These are phyloP conservation scores for Dendronephthya gigantea DNA, from an alignment of 64 coral and sea anemone species.

Conservation along the genomic window DNA sequence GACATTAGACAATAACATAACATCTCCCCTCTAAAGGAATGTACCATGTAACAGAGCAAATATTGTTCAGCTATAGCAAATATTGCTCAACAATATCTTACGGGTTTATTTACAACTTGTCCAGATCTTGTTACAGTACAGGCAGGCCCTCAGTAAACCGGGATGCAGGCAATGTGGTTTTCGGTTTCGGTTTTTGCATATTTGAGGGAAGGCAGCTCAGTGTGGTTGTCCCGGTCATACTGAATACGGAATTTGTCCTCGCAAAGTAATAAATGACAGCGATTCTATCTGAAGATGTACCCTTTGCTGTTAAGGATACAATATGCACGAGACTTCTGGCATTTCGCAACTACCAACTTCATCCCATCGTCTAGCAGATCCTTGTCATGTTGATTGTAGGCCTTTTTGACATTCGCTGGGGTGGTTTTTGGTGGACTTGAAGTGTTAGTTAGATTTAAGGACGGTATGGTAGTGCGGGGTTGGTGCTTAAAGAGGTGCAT, in stretches of 20 bases:
- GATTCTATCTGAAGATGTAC: not conserved
- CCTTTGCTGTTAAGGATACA: no score
- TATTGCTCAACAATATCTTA: not conserved
- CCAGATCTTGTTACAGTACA: not conserved
- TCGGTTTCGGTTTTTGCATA: not conserved
- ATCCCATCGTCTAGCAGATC: no score
- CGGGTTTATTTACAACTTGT: not conserved
- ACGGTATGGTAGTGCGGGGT: not conserved
- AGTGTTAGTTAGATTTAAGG: not conserved
- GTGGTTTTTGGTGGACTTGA: not conserved
- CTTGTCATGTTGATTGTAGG: no score
- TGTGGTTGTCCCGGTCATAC: not conserved
- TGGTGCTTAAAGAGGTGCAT: no score
- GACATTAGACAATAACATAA: not conserved
- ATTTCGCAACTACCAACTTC: not conserved
- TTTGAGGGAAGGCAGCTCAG: not conserved
- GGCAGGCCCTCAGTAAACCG: not conserved
- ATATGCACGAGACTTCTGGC: not conserved
- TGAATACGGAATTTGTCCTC: not conserved
- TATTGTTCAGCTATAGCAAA: not conserved
- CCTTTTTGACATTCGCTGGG: no score
- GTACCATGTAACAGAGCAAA: not conserved
- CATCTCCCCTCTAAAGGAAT: not conserved
- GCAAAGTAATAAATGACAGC: not conserved
- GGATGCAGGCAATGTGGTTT: not conserved